phyloP scores from a whole-genome alignment of 2,888 invertebrate genomes.

The Athripsodes cinereus region DNA sequence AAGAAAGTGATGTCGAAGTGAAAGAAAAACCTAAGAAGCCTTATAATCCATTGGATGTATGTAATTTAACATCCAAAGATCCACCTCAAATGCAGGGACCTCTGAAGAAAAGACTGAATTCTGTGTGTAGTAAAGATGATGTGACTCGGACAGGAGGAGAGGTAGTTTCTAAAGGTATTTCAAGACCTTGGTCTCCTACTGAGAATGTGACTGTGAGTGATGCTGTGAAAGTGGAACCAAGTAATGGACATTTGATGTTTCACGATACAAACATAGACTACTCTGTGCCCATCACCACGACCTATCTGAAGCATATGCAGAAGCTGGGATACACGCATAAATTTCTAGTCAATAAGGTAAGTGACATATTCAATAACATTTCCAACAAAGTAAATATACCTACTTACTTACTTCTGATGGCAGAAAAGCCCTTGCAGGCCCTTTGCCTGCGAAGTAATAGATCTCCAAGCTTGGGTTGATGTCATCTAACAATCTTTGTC shows the following conservation, averaged over 20 bases:
- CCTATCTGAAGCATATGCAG: slow-evolving; percentile 80
- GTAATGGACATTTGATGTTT: slow-evolving; percentile 21
- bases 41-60: slow-evolving; percentile 58
- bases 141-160: slow-evolving; percentile 33
- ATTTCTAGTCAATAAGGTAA: slow-evolving; percentile 56
- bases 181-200: slow-evolving; percentile 59
- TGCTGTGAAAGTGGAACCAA: slow-evolving; percentile 37
- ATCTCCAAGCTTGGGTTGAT: no score
- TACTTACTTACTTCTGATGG: no score
- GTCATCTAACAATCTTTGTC: no score
- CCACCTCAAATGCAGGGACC: slow-evolving; percentile 50
- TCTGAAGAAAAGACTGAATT: slow-evolving; percentile 44
- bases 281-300: slow-evolving; percentile 84
- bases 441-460: no score
- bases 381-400: no score
- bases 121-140: slow-evolving; percentile 32
- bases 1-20: neutral
- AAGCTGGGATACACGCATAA: slow-evolving; percentile 61
- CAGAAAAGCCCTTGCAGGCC: no score
- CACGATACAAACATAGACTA: slow-evolving; percentile 61
- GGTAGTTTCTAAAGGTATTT: slow-evolving; percentile 40
- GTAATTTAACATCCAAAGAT: slow-evolving; percentile 56
- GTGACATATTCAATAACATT: no score
- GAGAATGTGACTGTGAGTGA: slow-evolving; percentile 33
- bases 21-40: slow-evolving; percentile 30